Conservation (phyloP, 2,888 invertebrate species). For the Coenonympha arcania region DNA sequence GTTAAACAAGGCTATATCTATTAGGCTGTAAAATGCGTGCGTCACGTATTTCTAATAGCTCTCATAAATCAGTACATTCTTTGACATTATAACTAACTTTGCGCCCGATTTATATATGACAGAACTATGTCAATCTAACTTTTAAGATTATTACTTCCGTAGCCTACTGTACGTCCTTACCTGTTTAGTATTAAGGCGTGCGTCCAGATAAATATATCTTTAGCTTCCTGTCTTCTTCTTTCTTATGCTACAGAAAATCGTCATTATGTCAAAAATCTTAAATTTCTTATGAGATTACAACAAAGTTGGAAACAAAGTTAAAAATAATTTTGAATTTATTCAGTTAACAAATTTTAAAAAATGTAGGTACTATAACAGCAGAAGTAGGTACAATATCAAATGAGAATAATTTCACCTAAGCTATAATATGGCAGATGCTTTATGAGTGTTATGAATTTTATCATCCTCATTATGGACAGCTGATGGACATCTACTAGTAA, state of each 20-base stretch:
- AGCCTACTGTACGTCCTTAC: slow-evolving; percentile 52
- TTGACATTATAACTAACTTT: slow-evolving; percentile 63
- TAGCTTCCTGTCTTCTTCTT: slow-evolving; percentile 1
- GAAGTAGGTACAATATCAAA: too few species aligned
- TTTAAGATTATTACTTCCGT: slow-evolving; percentile 70
- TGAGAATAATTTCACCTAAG: too few species aligned
- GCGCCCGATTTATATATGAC: slow-evolving; percentile 55
- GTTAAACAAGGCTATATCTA: background rate
- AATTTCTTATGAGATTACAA: too few species aligned
- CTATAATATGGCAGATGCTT: too few species aligned
- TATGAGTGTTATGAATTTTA: too few species aligned
- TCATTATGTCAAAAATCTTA: too few species aligned
- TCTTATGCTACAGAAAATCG: background rate
- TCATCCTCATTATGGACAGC: too few species aligned
- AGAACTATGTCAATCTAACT: slow-evolving; percentile 71
- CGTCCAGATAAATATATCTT: slow-evolving; percentile 14
- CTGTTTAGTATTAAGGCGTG: slow-evolving; percentile 46
- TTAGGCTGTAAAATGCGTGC: background rate
- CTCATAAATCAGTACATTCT: slow-evolving; percentile 18
- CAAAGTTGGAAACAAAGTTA: too few species aligned
- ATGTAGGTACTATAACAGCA: too few species aligned
- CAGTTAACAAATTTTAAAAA: too few species aligned
- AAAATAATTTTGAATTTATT: too few species aligned
- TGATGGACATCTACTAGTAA: too few species aligned
- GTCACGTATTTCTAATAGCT: background rate